phyloP scores from a whole-genome alignment of 1,140 invertebrate species.

The Choristoneura fumiferana region DNA sequence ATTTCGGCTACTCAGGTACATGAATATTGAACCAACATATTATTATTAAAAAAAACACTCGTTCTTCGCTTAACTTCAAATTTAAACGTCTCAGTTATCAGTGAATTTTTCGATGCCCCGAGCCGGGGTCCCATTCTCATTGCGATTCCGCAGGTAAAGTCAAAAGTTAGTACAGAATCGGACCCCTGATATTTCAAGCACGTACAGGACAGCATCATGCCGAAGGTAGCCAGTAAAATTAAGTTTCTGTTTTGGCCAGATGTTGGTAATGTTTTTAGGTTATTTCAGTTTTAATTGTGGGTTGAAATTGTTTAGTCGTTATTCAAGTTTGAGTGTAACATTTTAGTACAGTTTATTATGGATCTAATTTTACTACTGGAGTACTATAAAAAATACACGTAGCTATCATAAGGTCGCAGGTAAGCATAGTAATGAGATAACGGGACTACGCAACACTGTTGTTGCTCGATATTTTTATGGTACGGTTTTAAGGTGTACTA shows the following conservation, averaged over 20 bases:
- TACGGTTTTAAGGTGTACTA: too few species aligned
- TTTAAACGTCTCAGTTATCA: constrained; percentile 3
- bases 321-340: too few species aligned
- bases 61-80: too few species aligned
- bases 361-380: too few species aligned
- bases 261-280: constrained; percentile 3
- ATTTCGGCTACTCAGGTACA: too few species aligned
- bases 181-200: constrained; percentile 37
- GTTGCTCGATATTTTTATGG: too few species aligned
- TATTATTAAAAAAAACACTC: too few species aligned
- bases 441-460: too few species aligned
- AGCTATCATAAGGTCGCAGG: too few species aligned
- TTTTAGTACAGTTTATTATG: constrained; percentile 2
- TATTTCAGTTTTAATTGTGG: constrained; percentile 7
- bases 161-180: constrained; percentile 41
- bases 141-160: constrained; percentile 43
- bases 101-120: constrained; percentile 1
- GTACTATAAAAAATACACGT: too few species aligned
- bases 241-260: neutral
- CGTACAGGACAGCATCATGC: constrained; percentile 35
- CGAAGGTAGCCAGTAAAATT: constrained; percentile 19
- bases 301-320: neutral
- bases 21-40: too few species aligned
- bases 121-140: constrained; percentile 26
- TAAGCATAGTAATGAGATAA: too few species aligned